Evolutionary conservation across 2,797 vertebrate genomes (phyloP).

Genomic region (Pseudomugil tenellus): DNA sequence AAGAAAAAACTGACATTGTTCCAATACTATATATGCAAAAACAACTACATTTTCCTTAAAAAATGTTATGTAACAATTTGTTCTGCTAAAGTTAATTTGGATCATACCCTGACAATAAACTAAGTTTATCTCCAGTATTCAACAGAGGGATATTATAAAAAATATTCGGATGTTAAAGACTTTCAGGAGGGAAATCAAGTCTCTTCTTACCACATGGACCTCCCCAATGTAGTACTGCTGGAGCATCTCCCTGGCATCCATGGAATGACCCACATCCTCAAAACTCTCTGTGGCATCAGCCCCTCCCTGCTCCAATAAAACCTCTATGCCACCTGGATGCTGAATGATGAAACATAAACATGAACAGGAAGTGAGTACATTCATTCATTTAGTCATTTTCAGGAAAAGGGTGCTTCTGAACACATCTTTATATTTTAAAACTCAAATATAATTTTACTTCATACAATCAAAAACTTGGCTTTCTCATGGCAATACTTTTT

Average conservation of each 20-base stretch:
- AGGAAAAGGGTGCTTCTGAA: background rate
- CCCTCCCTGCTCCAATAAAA: slow-evolving; percentile 93
- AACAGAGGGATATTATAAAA: background rate
- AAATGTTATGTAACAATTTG: background rate
- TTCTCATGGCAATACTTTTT: no score
- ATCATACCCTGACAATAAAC: background rate
- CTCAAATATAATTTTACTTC: background rate
- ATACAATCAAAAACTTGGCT: background rate
- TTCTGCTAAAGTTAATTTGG: background rate
- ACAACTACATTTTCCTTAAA: background rate
- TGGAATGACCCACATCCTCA: slow-evolving; percentile 95
- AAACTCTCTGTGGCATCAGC: slow-evolving; percentile 93
- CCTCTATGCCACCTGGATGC: slow-evolving; percentile 97
- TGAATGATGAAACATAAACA: slow-evolving; percentile 52
- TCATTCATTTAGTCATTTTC: background rate
- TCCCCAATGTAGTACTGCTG: slow-evolving; percentile 92
- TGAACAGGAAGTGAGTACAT: background rate
- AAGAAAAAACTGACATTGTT: no score
- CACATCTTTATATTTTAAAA: background rate
- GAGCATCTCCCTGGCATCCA: slow-evolving; percentile 94
- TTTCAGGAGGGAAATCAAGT: background rate
- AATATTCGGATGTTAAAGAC: background rate
- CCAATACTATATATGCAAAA: background rate
- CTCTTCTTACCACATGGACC: slow-evolving; percentile 86
- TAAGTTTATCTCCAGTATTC: slow-evolving; percentile 2